phyloP scores from a whole-genome alignment of 2,797 vertebrate species.

The Onychomys torridus region DNA sequence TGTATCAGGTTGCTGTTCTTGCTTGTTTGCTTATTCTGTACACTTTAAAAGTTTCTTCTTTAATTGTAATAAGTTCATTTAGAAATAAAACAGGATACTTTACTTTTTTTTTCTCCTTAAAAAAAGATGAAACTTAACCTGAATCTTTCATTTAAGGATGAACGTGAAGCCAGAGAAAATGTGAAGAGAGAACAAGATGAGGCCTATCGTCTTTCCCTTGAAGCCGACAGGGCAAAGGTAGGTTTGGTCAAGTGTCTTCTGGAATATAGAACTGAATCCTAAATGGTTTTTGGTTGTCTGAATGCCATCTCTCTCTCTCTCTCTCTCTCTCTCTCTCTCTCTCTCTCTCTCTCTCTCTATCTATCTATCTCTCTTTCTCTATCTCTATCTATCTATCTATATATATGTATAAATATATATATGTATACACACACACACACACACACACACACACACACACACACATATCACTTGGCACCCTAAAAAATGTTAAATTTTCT shows the following conservation, averaged over 20 bases:
- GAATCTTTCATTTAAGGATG: slow-evolving; percentile 90
- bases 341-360: not conserved
- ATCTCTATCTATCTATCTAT: no score
- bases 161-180: slow-evolving; percentile 98
- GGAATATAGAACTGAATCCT: slow-evolving; percentile 25
- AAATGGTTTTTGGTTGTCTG: slow-evolving; percentile 52
- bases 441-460: no score
- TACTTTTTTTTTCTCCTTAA: not conserved
- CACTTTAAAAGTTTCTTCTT: slow-evolving; percentile 27
- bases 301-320: not conserved
- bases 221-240: slow-evolving; percentile 99
- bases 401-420: no score
- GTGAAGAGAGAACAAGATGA: slow-evolving; percentile 99
- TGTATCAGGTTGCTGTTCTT: not conserved
- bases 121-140: slow-evolving; percentile 23
- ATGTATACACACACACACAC: no score
- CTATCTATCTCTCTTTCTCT: no score
- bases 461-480: slow-evolving; percentile 43
- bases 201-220: slow-evolving; percentile 97
- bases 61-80: slow-evolving; percentile 56
- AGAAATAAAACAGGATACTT: not conserved
- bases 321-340: not conserved
- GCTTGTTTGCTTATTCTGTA: slow-evolving; percentile 26
- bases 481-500: slow-evolving; percentile 38
- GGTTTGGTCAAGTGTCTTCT: slow-evolving; percentile 68